A percentile compares a stretch with the other conserved stretches of the same genome.
phyloP scores from a whole-genome alignment of 1,140 invertebrate genomes.

The Drosophila subpulchrella region DNA sequence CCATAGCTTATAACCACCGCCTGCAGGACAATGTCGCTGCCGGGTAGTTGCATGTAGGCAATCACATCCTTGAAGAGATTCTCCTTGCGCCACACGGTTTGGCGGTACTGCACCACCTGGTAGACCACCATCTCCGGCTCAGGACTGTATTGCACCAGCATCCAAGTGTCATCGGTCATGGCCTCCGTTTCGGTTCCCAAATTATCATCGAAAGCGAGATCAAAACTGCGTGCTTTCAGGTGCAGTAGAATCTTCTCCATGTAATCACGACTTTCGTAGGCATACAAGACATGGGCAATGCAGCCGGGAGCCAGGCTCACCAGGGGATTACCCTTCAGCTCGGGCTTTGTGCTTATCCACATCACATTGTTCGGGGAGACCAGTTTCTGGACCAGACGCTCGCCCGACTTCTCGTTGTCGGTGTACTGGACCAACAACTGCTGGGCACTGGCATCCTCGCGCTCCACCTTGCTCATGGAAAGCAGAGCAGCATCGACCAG shows the following conservation, averaged over 20 bases:
- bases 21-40: constrained; percentile 51
- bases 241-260: constrained; percentile 70
- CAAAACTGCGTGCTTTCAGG: constrained; percentile 65
- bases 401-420: constrained; percentile 31
- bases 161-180: constrained; percentile 58
- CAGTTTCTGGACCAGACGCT: constrained; percentile 59
- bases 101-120: constrained; percentile 49
- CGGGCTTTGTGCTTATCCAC: constrained; percentile 61
- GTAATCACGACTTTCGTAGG: constrained; percentile 52
- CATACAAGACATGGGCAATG: constrained; percentile 57
- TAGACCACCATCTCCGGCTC: constrained; percentile 66
- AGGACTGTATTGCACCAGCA: constrained; percentile 71
- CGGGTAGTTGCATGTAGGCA: constrained; percentile 59
- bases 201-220: constrained; percentile 56
- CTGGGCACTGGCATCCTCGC: constrained; percentile 15
- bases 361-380: constrained; percentile 43
- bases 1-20: constrained; percentile 65
- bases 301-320: constrained; percentile 38
- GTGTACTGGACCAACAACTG: constrained; percentile 63
- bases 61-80: constrained; percentile 71
- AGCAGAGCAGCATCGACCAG: constrained; percentile 62
- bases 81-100: constrained; percentile 61
- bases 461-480: constrained; percentile 48
- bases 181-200: constrained; percentile 15
- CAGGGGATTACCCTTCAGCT: constrained; percentile 39